phyloP scores from a whole-genome alignment of 2,797 vertebrate species.

The Gallinago stenura region DNA sequence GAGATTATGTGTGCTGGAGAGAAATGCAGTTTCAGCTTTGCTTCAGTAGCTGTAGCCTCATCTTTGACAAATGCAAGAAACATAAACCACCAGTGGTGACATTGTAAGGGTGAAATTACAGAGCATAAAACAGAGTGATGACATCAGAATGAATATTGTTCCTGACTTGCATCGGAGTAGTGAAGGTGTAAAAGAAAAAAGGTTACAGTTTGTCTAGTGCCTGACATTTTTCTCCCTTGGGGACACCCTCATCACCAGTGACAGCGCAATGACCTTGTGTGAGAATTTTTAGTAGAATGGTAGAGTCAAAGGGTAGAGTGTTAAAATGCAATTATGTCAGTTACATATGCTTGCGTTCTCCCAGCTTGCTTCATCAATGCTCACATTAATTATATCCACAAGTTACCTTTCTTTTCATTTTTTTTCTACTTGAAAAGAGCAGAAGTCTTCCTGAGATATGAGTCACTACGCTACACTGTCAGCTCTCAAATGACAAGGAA shows the following conservation, averaged over 20 bases:
- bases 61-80: slow-evolving; percentile 60
- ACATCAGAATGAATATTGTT: slow-evolving; percentile 34
- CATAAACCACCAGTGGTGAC: slow-evolving; percentile 58
- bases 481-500: background rate
- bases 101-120: slow-evolving; percentile 58
- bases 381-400: background rate
- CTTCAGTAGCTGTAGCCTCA: background rate
- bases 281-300: background rate
- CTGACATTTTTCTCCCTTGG: slow-evolving; percentile 18
- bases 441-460: background rate
- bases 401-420: background rate
- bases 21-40: slow-evolving; percentile 11
- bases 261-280: background rate
- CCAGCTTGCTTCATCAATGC: background rate
- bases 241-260: background rate
- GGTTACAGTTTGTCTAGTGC: background rate
- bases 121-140: slow-evolving; percentile 30
- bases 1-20: background rate
- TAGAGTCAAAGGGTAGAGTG: background rate
- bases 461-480: background rate
- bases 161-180: background rate
- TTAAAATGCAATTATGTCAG: background rate
- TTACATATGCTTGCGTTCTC: background rate
- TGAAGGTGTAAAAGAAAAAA: background rate
- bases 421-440: background rate